Base-by-base conservation (phyloP, 1,140 invertebrate species). In the Brachionus calyciflorus region DNA sequence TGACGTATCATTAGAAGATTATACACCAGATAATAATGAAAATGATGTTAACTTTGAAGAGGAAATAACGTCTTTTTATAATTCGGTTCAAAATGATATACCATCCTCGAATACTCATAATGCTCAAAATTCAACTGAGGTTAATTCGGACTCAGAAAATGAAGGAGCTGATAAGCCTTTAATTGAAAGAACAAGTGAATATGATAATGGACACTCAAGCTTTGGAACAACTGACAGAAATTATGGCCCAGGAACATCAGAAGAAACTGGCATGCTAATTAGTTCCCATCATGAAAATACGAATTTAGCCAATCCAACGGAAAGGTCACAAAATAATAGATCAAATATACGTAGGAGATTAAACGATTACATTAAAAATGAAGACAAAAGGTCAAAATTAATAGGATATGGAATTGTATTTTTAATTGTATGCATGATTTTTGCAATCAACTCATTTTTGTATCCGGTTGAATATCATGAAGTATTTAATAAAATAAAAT, bases 21-120 rank as follows among this genome's bases (percentile, higher is more conserved):
- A 44, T 26, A 37, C 41, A 65, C 44, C 60, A 19, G 7, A 7
- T 14, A 19, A 37, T 33, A 44, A 19, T 44, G 5, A 65, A 19
- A 44, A 28, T 65, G 60, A 65, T 40, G 60, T 44, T 17, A 60
- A 60, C 9, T 60, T 60, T 26, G 60, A 65, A 1, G 60, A 65
- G 26, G 37, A 65, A 46, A 6, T 65, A 24, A 44, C 60, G 28
- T 21, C 60, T 19, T 41, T 65, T 65, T 65, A 65, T 26, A 44
- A 37, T 10, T 19, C 44, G 14, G 14, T 46, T 7, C 3, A 37
- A 37, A 5, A 12, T 1, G 37, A 60, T 37, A 9, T 60, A 17
- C 37, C 33, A 40, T 19, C 30, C n/a, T n/a, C n/a, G n/a, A n/a
- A n/a, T n/a, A n/a, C n/a, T n/a, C n/a, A n/a, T 19, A n/a, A 6